These are phyloP conservation scores for Porites lobata DNA, from an alignment of 92 coral and sea anemone species.

Conservation along the genomic window DNA sequence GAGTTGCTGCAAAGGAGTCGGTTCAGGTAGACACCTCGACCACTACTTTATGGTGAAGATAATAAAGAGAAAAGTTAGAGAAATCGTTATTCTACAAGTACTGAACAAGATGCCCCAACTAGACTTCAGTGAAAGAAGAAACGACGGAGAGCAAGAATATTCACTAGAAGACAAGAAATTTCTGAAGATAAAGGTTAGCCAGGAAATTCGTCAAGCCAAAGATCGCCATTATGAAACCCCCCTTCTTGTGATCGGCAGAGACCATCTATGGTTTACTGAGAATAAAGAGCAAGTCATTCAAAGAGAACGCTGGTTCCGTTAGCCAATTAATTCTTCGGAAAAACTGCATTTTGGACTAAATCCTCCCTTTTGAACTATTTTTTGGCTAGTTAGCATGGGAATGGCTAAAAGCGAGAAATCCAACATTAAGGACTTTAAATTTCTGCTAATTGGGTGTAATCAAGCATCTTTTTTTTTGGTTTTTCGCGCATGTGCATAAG, in stretches of 20 bases:
- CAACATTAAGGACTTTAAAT: no score
- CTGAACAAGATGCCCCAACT: slow-evolving; percentile 47
- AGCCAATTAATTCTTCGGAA: no score
- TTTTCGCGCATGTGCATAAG: no score
- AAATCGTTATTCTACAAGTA: slow-evolving; percentile 49
- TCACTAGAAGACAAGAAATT: slow-evolving; percentile 53
- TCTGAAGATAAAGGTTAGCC: slow-evolving; percentile 31
- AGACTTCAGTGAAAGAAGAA: slow-evolving; percentile 57
- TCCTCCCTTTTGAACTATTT: no score
- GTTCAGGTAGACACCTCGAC: slow-evolving; percentile 21
- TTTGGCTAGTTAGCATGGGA: no score
- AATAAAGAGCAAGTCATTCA: slow-evolving; percentile 54
- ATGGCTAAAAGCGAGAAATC: no score
- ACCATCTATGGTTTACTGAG: slow-evolving; percentile 37
- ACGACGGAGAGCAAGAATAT: slow-evolving; percentile 17
- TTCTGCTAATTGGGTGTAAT: no score
- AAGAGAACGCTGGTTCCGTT: slow-evolving; percentile 42
- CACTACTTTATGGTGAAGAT: slow-evolving; percentile 53
- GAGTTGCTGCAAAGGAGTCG: slow-evolving; percentile 47
- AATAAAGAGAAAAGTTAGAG: slow-evolving; percentile 48
- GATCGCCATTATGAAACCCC: slow-evolving; percentile 59
- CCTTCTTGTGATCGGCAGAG: slow-evolving; percentile 44
- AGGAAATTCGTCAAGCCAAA: background rate
- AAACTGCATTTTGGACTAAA: no score
- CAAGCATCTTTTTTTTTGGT: no score